These are phyloP conservation scores for Sinopyrophorus schimmeli DNA, from an alignment of 2,888 invertebrate species.

Conservation along the genomic window DNA sequence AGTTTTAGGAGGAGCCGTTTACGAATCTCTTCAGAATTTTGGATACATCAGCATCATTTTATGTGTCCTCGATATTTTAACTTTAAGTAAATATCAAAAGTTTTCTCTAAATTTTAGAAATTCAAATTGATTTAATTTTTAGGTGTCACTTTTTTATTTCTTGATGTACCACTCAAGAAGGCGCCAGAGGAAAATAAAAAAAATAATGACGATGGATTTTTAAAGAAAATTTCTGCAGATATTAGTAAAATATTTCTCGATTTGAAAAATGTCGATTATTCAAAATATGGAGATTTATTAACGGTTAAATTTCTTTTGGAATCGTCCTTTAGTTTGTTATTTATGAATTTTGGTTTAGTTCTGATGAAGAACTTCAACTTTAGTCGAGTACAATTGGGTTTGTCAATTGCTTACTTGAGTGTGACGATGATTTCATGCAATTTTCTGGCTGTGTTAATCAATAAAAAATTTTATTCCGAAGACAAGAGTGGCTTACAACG, in stretches of 20 bases:
- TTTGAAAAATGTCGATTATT: constrained; percentile 59
- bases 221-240: constrained; percentile 25
- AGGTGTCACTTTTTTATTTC: constrained; percentile 7
- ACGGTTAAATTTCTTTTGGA: constrained; percentile 60
- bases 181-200: not conserved
- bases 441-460: constrained; percentile 58
- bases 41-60: constrained; percentile 53
- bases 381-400: constrained; percentile 62
- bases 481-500: constrained; percentile 55
- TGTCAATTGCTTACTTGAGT: constrained; percentile 63
- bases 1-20: constrained; percentile 65
- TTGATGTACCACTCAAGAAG: not conserved
- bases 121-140: too few species aligned
- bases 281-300: constrained; percentile 60
- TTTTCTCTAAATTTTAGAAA: not conserved
- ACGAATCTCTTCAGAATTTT: constrained; percentile 59
- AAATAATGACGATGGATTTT: constrained; percentile 4
- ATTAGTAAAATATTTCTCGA: constrained; percentile 54
- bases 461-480: constrained; percentile 54
- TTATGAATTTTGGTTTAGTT: constrained; percentile 59
- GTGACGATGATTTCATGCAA: constrained; percentile 57
- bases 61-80: constrained; percentile 56
- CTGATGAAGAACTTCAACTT: constrained; percentile 57
- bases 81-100: constrained; percentile 55
- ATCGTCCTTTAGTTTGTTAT: constrained; percentile 61